Evolutionary conservation across 2,888 invertebrate species (phyloP), one percentile per base, ranked within the genome.

Genomic region (Mimachlamys varia): DNA sequence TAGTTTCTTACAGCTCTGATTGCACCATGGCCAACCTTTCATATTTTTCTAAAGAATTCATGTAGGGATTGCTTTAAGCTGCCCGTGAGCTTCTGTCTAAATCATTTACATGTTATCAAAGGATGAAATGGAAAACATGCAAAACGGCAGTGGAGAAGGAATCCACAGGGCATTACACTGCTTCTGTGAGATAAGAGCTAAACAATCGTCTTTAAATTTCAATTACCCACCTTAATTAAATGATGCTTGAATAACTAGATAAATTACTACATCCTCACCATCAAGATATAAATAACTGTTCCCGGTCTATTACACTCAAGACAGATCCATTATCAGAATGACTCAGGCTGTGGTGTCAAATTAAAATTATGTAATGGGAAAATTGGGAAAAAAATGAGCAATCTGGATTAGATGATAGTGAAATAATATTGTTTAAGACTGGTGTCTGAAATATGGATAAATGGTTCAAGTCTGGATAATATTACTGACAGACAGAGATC

Each of bases 91-190:
- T 58, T 58, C 22, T 58, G 58, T 58, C 58, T 58, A 58, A 58
- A 58, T 76, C 76, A 27, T 76, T 76, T 76, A 76, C 76, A 76
- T 76, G 76, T 76, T 76, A 76, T 76, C 76, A 76, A 76, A 76
- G 27, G 76, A 27, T 27, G 12, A 76, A 76, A 76, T 76, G 76
- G 76, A 76, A 76, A 76, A 76, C 76, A 76, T 33, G 76, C 22
- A 76, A 76, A 76, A 76, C 15, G 33, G 76, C 76, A 76, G 76
- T 76, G 76, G 10, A 4, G 76, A 33, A 76, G 76, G 76, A 33
- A 10, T 76, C 76, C 76, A 76, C 76, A 27, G 76, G 33, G 27
- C 22, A 76, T 76, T 22, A 33, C 33, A 27, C 33, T 76, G 33
- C 76, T 76, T 76, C 76, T 76, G 33, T 76, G 22, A 76, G 76